A percentile compares a stretch with the other conserved stretches of the same genome.
Evolutionary conservation across 2,888 invertebrate species (phyloP).

Genomic region (Andrena trimmerana): DNA sequence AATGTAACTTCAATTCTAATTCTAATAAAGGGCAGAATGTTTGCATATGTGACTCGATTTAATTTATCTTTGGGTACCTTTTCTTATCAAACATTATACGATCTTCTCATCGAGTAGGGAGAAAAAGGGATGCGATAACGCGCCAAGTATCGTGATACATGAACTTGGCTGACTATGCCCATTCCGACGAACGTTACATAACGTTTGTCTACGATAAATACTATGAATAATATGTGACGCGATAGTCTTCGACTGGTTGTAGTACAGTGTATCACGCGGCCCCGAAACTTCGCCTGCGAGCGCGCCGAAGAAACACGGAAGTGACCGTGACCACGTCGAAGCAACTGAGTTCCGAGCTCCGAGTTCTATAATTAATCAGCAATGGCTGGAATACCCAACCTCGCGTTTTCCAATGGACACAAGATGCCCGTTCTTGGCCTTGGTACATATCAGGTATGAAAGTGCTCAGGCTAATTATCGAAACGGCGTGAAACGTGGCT

Average conservation of each 20-base stretch:
- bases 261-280: not conserved
- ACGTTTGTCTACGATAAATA: slow-evolving; percentile 15
- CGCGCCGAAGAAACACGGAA: not conserved
- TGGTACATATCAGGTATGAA: slow-evolving; percentile 83
- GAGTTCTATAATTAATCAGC: not conserved
- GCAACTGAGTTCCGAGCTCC: not conserved
- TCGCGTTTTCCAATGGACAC: slow-evolving; percentile 82
- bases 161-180: not conserved
- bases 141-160: slow-evolving; percentile 2
- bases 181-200: slow-evolving; percentile 28
- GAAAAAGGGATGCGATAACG: not conserved
- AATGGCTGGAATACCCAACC: slow-evolving; percentile 73
- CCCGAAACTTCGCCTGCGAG: not conserved
- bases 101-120: too few species aligned
- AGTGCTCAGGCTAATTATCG: not conserved
- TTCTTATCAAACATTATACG: too few species aligned
- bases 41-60: too few species aligned
- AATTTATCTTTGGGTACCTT: too few species aligned
- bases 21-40: too few species aligned
- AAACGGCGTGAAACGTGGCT: not conserved
- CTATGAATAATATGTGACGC: not conserved
- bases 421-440: slow-evolving; percentile 83
- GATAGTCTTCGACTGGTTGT: not conserved
- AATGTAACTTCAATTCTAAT: too few species aligned
- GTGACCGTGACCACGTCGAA: not conserved